phyloP scores from a whole-genome alignment of 2,888 invertebrate genomes.

The Molorchus minor region DNA sequence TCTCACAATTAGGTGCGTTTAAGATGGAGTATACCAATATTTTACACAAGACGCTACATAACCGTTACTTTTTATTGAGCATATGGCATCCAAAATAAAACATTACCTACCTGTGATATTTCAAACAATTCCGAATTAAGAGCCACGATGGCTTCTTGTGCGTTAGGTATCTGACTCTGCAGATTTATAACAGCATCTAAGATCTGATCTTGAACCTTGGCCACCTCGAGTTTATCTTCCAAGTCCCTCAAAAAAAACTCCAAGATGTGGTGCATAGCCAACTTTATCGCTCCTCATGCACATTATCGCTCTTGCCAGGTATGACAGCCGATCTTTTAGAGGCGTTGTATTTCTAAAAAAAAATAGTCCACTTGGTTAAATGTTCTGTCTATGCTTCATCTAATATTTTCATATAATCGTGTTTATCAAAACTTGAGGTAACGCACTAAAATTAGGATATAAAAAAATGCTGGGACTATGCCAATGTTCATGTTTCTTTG shows the following conservation, averaged over 20 bases:
- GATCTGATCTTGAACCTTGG: conserved; percentile 80
- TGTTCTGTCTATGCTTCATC: no score
- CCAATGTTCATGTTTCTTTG: no score
- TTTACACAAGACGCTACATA: no score
- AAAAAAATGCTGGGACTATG: no score
- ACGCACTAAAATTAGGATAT: no score
- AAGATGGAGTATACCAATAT: no score
- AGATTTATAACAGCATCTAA: conserved; percentile 72
- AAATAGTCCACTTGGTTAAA: no score
- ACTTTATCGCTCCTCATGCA: conserved; percentile 90
- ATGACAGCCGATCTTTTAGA: conserved; percentile 84
- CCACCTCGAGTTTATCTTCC: conserved; percentile 94
- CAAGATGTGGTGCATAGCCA: conserved; percentile 76
- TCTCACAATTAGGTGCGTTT: no score
- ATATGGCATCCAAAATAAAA: no score
- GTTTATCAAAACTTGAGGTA: no score
- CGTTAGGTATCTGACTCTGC: conserved; percentile 54
- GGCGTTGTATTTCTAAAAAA: conserved; percentile 74
- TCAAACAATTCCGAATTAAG: conserved; percentile 86
- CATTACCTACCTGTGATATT: conserved; percentile 77
- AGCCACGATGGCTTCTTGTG: conserved; percentile 70
- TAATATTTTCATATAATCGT: no score
- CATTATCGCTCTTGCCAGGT: conserved; percentile 92
- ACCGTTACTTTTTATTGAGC: no score
- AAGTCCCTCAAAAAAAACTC: conserved; percentile 85